A percentile compares a stretch with the other conserved stretches of the same genome.
phyloP scores from a whole-genome alignment of 2,113 vertebrate species.

The Hemichromis elongatus region DNA sequence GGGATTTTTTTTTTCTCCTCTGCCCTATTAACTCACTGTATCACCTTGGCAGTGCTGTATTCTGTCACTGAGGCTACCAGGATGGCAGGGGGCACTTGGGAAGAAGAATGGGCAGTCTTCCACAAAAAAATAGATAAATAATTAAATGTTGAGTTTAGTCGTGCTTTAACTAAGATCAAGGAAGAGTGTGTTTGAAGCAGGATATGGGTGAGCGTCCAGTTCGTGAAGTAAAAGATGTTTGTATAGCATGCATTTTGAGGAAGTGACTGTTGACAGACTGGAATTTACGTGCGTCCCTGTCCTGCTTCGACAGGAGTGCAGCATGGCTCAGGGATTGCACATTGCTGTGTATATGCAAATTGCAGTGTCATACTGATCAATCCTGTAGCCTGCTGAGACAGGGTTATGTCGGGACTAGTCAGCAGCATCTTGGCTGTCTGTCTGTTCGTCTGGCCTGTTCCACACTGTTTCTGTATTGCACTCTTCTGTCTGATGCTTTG shows the following conservation, averaged over 20 bases:
- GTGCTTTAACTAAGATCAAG: neutral
- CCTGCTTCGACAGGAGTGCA: slow-evolving; percentile 35
- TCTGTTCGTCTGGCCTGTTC: neutral
- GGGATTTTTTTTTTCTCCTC: slow-evolving; percentile 3
- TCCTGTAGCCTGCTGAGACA: slow-evolving; percentile 53
- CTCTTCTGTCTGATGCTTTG: neutral
- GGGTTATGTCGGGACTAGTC: slow-evolving; percentile 38
- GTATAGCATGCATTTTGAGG: neutral
- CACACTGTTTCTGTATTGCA: neutral
- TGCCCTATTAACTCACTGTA: slow-evolving; percentile 21
- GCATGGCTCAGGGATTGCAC: slow-evolving; percentile 23
- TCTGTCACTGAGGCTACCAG: slow-evolving; percentile 8
- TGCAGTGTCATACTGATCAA: slow-evolving; percentile 59
- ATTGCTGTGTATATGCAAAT: slow-evolving; percentile 51
- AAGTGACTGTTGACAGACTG: neutral
- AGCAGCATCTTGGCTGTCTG: slow-evolving; percentile 12
- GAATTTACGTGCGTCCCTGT: neutral
- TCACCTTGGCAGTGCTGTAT: slow-evolving; percentile 59
- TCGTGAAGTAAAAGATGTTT: slow-evolving; percentile 5
- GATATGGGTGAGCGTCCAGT: neutral
- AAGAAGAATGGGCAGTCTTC: neutral
- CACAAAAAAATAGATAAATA: neutral
- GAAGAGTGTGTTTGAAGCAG: neutral
- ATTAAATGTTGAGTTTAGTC: neutral
- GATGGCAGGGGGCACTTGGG: neutral